A percentile compares a stretch with the other conserved stretches of the same genome.
These are phyloP conservation scores for Saccopteryx bilineata DNA, from an alignment of 2,113 vertebrate species.

Conservation along the genomic window DNA sequence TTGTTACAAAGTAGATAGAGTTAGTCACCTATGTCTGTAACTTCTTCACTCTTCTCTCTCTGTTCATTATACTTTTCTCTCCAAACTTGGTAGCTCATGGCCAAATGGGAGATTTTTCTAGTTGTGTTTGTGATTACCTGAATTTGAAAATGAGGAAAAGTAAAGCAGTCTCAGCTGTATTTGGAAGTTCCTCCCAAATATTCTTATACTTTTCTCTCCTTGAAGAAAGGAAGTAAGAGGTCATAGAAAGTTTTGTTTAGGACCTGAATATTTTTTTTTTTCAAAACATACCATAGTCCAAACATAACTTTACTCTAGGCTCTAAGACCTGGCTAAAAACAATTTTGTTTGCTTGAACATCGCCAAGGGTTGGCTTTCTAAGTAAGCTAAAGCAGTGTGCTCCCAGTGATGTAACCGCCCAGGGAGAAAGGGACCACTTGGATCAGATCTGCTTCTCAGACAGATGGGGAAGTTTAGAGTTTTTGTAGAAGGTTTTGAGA, in stretches of 20 bases:
- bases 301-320: background rate
- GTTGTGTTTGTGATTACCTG: constrained; percentile 5
- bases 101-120: background rate
- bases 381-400: background rate
- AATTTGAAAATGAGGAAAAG: constrained; percentile 5
- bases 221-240: background rate
- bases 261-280: background rate
- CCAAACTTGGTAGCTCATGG: background rate
- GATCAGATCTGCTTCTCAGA: background rate
- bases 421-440: background rate
- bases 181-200: background rate
- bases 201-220: background rate
- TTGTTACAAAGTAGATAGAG: background rate
- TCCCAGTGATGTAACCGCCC: background rate
- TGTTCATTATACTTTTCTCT: background rate
- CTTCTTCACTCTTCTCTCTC: background rate
- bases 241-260: background rate
- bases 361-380: background rate
- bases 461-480: background rate
- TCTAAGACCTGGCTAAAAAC: background rate
- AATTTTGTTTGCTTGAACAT: background rate
- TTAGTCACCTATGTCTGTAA: background rate
- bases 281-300: background rate
- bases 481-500: background rate
- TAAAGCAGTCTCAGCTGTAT: background rate